Percentiles rank a stretch among this genome's conserved stretches.
Conservation (phyloP, 2,113 vertebrate genomes). For the Formicarius rufipectus region DNA sequence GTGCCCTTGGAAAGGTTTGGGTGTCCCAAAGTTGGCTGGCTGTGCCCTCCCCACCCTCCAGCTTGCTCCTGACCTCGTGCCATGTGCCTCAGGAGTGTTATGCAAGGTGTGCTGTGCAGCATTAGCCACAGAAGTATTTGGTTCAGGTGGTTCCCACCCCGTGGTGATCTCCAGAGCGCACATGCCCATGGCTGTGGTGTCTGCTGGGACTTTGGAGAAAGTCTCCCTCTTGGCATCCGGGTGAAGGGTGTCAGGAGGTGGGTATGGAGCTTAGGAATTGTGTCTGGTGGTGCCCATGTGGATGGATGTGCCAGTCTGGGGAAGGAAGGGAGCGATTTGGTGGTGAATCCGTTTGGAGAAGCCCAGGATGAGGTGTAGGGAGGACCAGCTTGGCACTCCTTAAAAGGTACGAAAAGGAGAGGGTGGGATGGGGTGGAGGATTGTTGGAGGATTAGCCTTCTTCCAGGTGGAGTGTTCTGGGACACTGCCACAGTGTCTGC, state of each 20-base stretch:
- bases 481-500: not conserved
- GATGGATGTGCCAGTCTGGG: not conserved
- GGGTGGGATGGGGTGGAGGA: not conserved
- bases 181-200: rapidly evolving
- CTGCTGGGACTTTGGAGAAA: not conserved
- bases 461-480: not conserved
- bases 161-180: rapidly evolving
- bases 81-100: not conserved
- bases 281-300: not conserved
- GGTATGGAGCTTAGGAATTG: not conserved
- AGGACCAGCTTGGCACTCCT: not conserved
- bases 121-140: not conserved
- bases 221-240: not conserved
- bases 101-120: not conserved
- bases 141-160: not conserved
- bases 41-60: not conserved
- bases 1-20: not conserved
- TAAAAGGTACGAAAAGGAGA: not conserved
- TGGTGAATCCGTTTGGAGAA: rapidly evolving
- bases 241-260: not conserved
- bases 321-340: not conserved
- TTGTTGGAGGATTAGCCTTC: not conserved
- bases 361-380: not conserved
- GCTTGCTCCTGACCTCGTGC: not conserved
- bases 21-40: not conserved